Conservation (phyloP, 2,797 vertebrate genomes). For the Amblyraja radiata region DNA sequence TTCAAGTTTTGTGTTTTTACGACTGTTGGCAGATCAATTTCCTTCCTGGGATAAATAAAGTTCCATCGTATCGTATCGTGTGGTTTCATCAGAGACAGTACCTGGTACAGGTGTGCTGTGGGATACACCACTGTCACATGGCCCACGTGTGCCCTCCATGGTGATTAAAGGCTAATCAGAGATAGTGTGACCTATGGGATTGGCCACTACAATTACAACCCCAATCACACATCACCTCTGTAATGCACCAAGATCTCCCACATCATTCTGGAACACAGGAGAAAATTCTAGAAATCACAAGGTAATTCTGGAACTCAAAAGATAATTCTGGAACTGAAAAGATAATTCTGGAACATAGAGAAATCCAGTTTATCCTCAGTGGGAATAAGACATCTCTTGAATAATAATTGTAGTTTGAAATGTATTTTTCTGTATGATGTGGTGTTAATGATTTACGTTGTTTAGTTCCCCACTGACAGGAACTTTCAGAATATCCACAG, state of each 20-base stretch:
- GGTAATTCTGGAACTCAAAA: too few species aligned
- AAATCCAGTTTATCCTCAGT: neutral
- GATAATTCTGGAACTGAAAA: too few species aligned
- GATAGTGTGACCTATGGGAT: neutral
- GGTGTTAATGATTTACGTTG: neutral
- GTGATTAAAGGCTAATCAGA: neutral
- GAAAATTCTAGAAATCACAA: too few species aligned
- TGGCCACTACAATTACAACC: neutral
- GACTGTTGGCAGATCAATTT: too few species aligned
- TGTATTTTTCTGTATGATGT: neutral
- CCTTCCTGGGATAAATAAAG: too few species aligned
- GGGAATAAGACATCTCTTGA: neutral
- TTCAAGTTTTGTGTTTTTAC: too few species aligned
- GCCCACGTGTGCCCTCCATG: neutral
- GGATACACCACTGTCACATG: neutral
- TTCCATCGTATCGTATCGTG: neutral
- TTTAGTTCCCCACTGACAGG: neutral
- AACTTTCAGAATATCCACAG: constrained; percentile 1
- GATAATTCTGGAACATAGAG: neutral
- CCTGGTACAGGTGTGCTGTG: too few species aligned
- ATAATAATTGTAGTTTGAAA: neutral
- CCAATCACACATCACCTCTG: too few species aligned
- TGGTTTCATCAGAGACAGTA: neutral
- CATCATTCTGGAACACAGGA: too few species aligned
- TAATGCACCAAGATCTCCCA: too few species aligned